Conservation (phyloP, 2,113 vertebrate genomes). For the Peucedramus taeniatus region DNA sequence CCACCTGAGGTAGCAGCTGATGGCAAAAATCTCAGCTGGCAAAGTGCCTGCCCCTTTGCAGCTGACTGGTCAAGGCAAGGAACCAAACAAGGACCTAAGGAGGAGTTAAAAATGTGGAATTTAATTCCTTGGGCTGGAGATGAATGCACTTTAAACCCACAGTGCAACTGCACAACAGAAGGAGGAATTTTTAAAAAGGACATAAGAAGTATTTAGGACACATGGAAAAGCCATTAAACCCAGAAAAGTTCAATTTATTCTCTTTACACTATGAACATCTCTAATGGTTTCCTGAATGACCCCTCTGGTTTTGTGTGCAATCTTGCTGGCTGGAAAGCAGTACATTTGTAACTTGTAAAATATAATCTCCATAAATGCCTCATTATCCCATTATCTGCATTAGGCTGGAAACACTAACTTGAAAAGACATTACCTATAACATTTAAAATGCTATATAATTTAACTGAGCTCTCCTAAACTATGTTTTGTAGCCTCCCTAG, state of each 20-base stretch:
- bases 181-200: neutral
- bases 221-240: neutral
- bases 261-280: neutral
- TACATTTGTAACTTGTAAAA: neutral
- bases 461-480: neutral
- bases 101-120: neutral
- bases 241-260: neutral
- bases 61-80: neutral
- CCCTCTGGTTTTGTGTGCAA: neutral
- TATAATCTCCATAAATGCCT: neutral
- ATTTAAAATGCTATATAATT: neutral
- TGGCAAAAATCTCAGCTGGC: neutral
- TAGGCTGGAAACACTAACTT: neutral
- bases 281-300: neutral
- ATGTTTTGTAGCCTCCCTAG: neutral
- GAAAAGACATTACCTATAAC: neutral
- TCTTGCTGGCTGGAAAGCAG: neutral
- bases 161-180: neutral
- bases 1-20: neutral
- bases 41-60: neutral
- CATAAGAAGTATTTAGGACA: neutral
- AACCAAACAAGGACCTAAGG: neutral
- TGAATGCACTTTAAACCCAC: neutral
- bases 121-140: neutral
- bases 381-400: conserved; percentile 10